Evolutionary conservation across 2,113 vertebrate species (phyloP).

Genomic region (Ascaphus truei): DNA sequence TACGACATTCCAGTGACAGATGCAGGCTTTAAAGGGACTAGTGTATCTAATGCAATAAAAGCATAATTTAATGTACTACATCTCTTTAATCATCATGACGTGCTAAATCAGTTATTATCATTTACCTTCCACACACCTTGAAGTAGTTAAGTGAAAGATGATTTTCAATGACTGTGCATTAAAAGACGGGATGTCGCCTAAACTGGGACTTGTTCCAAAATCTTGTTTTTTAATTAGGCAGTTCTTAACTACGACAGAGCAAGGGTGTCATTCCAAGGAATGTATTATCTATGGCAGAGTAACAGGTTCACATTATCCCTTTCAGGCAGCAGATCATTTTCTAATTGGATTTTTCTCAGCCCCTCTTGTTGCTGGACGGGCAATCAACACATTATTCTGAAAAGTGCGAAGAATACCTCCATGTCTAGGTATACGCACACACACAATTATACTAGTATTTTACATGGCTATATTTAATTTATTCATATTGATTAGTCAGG

Average conservation of each 20-base stretch:
- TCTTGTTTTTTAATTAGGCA: neutral
- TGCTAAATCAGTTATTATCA: neutral
- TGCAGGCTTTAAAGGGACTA: neutral
- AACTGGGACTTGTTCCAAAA: neutral
- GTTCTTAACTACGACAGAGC: too few relatives aligned
- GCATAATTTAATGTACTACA: neutral
- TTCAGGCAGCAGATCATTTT: too few relatives aligned
- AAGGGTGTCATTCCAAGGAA: too few relatives aligned
- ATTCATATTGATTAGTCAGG: too few relatives aligned
- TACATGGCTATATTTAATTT: too few relatives aligned
- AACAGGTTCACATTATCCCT: neutral
- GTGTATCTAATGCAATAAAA: neutral
- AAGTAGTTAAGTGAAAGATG: neutral
- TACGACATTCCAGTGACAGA: neutral
- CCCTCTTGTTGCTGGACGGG: too few relatives aligned
- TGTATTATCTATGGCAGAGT: neutral
- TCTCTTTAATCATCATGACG: neutral
- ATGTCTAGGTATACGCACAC: too few relatives aligned
- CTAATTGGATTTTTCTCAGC: too few relatives aligned
- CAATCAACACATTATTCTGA: too few relatives aligned
- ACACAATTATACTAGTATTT: too few relatives aligned
- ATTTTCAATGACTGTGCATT: neutral
- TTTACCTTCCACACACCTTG: neutral
- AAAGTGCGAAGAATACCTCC: too few relatives aligned
- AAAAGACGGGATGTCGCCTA: neutral